These are phyloP conservation scores for Arctocebus calabarensis DNA, from an alignment of 2,797 vertebrate genomes.

Conservation along the genomic window DNA sequence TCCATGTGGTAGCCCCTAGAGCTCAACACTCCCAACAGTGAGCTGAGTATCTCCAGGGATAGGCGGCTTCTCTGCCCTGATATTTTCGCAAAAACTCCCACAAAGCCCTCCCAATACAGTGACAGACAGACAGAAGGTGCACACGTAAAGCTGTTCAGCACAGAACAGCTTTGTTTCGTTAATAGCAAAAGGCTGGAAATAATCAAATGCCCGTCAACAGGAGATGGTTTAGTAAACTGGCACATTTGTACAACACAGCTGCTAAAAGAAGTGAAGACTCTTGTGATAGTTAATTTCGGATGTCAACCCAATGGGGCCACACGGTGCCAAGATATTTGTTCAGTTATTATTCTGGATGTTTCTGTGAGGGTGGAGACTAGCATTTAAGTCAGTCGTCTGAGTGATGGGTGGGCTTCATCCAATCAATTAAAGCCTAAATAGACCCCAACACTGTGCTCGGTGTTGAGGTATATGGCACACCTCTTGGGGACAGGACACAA, in stretches of 20 bases:
- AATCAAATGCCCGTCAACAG: background rate
- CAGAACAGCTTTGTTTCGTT: background rate
- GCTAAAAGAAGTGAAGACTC: background rate
- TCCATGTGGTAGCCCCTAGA: background rate
- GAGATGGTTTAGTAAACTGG: background rate
- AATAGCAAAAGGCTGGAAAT: background rate
- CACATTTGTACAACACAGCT: background rate
- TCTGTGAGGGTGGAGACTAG: background rate
- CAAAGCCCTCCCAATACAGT: background rate
- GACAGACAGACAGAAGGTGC: background rate
- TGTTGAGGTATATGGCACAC: no score
- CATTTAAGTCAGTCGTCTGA: background rate
- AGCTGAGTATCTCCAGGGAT: background rate
- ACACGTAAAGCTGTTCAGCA: background rate
- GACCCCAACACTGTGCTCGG: background rate
- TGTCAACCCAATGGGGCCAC: background rate
- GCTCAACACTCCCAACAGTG: background rate
- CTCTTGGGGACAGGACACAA: no score
- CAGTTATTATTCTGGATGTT: background rate
- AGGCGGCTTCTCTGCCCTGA: background rate
- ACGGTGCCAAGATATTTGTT: background rate
- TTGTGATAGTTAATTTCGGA: background rate
- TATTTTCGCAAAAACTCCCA: no score
- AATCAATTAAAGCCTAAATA: background rate
- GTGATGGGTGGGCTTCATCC: background rate